Evolutionary conservation across 1,140 invertebrate species (phyloP), one percentile per base, ranked within the genome.

Genomic region (Drosophila oshimai): DNA sequence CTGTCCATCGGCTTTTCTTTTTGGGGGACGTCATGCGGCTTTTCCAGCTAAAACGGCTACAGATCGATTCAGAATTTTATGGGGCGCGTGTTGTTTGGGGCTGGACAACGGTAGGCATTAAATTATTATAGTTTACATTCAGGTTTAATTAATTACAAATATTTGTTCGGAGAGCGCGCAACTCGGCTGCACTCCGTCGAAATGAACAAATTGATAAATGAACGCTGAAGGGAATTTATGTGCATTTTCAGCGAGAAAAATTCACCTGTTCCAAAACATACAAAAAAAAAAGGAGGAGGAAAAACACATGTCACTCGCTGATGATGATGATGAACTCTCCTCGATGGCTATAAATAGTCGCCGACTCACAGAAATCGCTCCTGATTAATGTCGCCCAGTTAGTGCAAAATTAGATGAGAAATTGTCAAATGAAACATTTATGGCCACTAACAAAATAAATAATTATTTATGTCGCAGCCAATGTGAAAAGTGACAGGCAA

Each of bases 111-210:
- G 61, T 76, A 53, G 64, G 65, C 65, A 71, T 64, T 78, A 78
- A 71, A 78, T 39, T 61, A 80, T 75, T 75, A 84, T 86, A 75
- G 75, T 74, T 70, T 39, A 33, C 54, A 77, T 68, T 50, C 33
- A 51, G 54, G 33, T 61, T 80, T 64, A 86, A 86, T 86, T 87
- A 87, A 86, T 86, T 86, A 86, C 81, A 76, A 80, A 86, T 86
- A 86, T 86, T 80, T 86, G 81, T 87, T 87, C 74, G 76, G 55
- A 65, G 42, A 46, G 50, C 53, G 29, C 47, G 36, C 26, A 18
- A 37, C 46, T 22, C 39, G 29, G 41, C 64, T 36, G 44, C 47
- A 37, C 24, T 64, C 12, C 5, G 36, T 15, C 3, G 5, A 13
- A 45, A 60, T 39, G 41, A 64, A 84, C 74, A 86, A 86, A 86